phyloP scores from a whole-genome alignment of 2,888 invertebrate genomes.

The Drosophila testacea region DNA sequence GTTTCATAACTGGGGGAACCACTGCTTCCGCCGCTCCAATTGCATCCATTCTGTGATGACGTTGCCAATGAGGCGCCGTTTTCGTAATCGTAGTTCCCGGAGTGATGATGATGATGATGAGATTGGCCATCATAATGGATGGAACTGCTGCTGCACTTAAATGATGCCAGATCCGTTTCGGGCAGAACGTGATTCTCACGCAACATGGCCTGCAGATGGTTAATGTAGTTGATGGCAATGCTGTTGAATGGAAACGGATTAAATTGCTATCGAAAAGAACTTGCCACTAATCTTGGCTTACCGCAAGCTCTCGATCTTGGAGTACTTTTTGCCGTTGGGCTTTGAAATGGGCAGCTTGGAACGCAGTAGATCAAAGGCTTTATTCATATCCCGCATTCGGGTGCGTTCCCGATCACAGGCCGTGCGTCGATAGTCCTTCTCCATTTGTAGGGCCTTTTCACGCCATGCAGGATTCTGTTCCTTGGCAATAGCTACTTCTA shows the following conservation, averaged over 20 bases:
- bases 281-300: constrained; percentile 80
- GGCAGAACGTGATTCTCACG: constrained; percentile 60
- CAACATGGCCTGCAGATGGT: constrained; percentile 87
- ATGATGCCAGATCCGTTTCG: constrained; percentile 53
- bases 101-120: constrained; percentile 39
- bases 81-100: constrained; percentile 46
- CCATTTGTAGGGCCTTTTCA: constrained; percentile 87
- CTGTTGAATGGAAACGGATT: constrained; percentile 82
- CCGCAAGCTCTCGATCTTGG: constrained; percentile 93
- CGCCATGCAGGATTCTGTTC: constrained; percentile 86
- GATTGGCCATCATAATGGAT: constrained; percentile 41
- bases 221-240: constrained; percentile 91
- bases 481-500: constrained; percentile 78
- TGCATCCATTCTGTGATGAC: constrained; percentile 65
- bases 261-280: background rate
- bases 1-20: constrained; percentile 61
- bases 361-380: constrained; percentile 91
- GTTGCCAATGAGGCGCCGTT: constrained; percentile 49
- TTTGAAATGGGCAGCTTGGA: constrained; percentile 91
- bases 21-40: constrained; percentile 74
- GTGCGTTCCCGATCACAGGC: constrained; percentile 94
- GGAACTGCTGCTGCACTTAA: constrained; percentile 46
- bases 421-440: constrained; percentile 92
- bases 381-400: constrained; percentile 94
- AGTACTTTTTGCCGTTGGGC: constrained; percentile 93